Conservation (phyloP, 2,113 vertebrate genomes). For the Oenanthe melanoleuca region DNA sequence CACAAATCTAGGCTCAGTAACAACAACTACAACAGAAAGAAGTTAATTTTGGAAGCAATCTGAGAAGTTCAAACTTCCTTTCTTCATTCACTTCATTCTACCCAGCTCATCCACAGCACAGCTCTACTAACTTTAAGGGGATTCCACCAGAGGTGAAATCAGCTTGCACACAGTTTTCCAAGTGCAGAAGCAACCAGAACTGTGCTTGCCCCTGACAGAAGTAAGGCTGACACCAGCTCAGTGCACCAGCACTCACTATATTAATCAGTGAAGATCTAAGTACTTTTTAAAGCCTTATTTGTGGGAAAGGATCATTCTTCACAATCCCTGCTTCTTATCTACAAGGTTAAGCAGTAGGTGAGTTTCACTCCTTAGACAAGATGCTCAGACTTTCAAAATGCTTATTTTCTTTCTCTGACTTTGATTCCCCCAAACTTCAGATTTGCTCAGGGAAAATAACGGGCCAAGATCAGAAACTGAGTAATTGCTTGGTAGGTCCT, state of each 20-base stretch:
- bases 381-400: background rate
- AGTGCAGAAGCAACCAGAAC: background rate
- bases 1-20: background rate
- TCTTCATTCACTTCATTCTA: background rate
- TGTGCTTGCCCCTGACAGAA: background rate
- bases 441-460: constrained; percentile 39
- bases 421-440: constrained; percentile 9
- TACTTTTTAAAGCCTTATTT: background rate
- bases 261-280: background rate
- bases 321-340: background rate
- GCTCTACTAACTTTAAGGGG: background rate
- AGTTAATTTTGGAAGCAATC: background rate
- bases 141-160: background rate
- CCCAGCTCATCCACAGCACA: background rate
- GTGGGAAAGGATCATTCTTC: background rate
- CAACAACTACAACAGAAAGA: background rate
- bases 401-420: constrained; percentile 38
- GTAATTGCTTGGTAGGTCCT: constrained; percentile 63
- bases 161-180: background rate
- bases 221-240: background rate
- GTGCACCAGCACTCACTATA: background rate
- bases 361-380: background rate
- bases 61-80: background rate
- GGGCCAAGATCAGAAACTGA: constrained; percentile 47
- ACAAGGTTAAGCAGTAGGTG: background rate